phyloP scores from a whole-genome alignment of 2,797 vertebrate species.

The Synaphobranchus kaupii region DNA sequence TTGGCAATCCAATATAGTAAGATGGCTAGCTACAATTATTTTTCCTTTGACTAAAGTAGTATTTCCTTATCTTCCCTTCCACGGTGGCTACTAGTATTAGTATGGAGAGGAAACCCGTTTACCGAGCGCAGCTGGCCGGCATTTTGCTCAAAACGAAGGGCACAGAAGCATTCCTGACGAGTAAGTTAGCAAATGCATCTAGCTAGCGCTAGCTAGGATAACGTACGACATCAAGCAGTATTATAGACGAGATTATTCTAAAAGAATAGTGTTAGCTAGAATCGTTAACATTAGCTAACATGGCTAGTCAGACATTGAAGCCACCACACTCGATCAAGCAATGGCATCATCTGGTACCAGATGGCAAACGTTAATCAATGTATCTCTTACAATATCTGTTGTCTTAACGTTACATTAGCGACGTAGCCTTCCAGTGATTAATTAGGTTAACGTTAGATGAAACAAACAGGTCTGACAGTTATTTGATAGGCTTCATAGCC shows the following conservation, averaged over 20 bases:
- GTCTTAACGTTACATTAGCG: neutral
- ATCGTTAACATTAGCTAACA: neutral
- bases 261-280: neutral
- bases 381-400: neutral
- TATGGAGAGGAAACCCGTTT: slow-evolving; percentile 26
- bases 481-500: neutral
- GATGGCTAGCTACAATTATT: slow-evolving; percentile 33
- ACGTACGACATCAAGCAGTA: neutral
- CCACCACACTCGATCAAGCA: neutral
- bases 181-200: neutral
- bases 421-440: neutral
- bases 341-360: neutral
- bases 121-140: neutral
- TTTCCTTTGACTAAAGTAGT: slow-evolving; percentile 31
- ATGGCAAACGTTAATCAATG: neutral
- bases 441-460: neutral
- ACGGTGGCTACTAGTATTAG: slow-evolving; percentile 1
- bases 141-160: neutral
- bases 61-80: slow-evolving; percentile 8
- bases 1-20: slow-evolving; percentile 5
- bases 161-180: neutral
- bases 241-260: neutral
- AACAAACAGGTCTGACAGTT: neutral
- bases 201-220: neutral
- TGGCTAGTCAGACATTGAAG: neutral